Conservation (phyloP, 2,888 invertebrate species). For the Mythimna impura region DNA sequence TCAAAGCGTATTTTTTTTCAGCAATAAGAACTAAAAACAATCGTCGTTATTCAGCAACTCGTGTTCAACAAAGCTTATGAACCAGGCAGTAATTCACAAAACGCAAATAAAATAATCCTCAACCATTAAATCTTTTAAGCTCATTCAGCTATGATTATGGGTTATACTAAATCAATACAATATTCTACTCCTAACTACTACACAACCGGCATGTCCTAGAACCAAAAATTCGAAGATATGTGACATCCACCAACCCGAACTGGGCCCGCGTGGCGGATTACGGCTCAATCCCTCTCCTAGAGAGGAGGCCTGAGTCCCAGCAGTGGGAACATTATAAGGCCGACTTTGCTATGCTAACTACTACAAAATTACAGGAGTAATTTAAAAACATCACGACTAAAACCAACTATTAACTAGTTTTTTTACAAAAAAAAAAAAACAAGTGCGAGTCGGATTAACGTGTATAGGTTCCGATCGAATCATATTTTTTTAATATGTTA, state of each 20-base stretch:
- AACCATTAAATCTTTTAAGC: constrained; percentile 11
- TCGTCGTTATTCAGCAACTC: no score
- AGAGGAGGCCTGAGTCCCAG: no score
- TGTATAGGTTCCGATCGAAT: not conserved
- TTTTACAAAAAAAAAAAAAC: constrained; percentile 12
- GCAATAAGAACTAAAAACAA: no score
- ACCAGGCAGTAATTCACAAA: no score
- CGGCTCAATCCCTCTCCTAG: no score
- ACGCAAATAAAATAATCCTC: constrained; percentile 4
- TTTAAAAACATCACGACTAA: constrained; percentile 23
- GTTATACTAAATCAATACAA: constrained; percentile 16
- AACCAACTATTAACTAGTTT: constrained; percentile 18
- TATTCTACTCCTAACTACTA: constrained; percentile 4
- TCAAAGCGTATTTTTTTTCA: no score
- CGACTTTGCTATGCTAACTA: no score
- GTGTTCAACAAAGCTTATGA: no score
- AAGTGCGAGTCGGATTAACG: not conserved
- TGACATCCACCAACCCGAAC: no score
- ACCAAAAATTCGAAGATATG: no score
- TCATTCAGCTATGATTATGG: constrained; percentile 20
- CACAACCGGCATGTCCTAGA: not conserved
- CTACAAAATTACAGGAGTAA: constrained; percentile 27
- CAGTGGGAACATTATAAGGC: no score
- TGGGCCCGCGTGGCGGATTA: no score
- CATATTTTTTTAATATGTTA: not conserved